Base-by-base conservation (phyloP, 1,140 invertebrate species). In the Coboldia fuscipes region DNA sequence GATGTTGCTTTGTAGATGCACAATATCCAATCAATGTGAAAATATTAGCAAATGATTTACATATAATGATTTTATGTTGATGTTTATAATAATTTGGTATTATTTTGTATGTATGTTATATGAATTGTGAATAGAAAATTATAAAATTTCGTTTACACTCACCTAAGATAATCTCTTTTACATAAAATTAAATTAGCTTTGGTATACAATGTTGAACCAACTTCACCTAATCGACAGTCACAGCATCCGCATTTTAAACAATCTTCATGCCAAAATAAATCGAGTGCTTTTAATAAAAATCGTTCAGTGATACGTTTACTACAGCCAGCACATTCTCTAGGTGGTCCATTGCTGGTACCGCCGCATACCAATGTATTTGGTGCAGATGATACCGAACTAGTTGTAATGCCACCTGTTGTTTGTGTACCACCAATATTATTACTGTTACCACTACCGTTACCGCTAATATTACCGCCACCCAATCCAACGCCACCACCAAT, bases 201-300 rank as follows among this genome's bases (percentile, higher is more conserved):
- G 36, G 82, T 83, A 58, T 84, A 93, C 10, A 92, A 63, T 28
- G 84, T 85, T 22, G 82, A 86, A 18, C 86, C 86, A 4, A 92
- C 82, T 60, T 92, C 86, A 0, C 84, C 86, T 0, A 92, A 65
- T 34, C 84, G 63, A 54, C 85, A 90, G 52, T 92, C 79, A 53
- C 86, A 93, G 54, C 84, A 90, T 18, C 81, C 81, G 47, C 86
- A 92, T 51, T 89, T 90, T 20, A 93, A 63, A 47, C 88, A 93
- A 52, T 90, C 85, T 48, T 93, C 86, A 56, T 93, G 88, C 86
- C 88, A 93, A 50, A 73, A 82, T 51, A 86, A 66, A 47, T 92
- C 82, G 45, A 88, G 57, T 0, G 83, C 79, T 45, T 77, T 77
- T 28, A 79, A 57, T 4, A 81, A 61, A 49, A 71, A 81, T 43